Evolutionary conservation across 2,113 vertebrate species (phyloP).

Genomic region (Gila orcuttii): DNA sequence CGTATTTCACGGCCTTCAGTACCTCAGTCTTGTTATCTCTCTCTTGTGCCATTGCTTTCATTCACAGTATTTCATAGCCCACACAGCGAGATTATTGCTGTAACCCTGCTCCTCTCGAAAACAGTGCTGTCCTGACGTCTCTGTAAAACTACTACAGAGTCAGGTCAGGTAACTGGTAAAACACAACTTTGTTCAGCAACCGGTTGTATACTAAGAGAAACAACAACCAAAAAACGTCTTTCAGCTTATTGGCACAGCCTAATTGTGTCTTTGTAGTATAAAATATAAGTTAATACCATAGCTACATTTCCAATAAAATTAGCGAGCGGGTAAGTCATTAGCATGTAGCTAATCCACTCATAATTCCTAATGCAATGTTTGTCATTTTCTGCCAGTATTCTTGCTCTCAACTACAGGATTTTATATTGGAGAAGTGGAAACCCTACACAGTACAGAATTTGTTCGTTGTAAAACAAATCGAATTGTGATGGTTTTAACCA

Average conservation of each 20-base stretch:
- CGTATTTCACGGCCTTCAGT: conserved; percentile 61
- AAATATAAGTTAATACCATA: neutral
- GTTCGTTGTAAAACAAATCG: neutral
- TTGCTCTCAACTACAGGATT: neutral
- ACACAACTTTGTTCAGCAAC: neutral
- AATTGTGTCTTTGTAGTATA: neutral
- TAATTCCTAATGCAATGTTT: neutral
- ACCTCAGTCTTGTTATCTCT: conserved; percentile 53
- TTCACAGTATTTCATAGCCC: conserved; percentile 36
- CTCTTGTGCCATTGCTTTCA: conserved; percentile 26
- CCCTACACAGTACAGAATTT: neutral
- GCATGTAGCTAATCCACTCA: neutral
- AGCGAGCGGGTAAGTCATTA: neutral
- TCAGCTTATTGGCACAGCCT: neutral
- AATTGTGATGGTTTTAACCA: neutral
- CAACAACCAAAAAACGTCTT: neutral
- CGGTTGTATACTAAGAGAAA: neutral
- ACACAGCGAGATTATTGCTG: conserved; percentile 21
- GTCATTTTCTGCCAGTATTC: too few relatives aligned
- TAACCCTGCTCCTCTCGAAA: conserved; percentile 29
- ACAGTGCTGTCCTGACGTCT: conserved; percentile 18
- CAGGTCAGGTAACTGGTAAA: conserved; percentile 29
- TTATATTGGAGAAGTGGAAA: neutral
- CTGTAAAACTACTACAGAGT: conserved; percentile 14
- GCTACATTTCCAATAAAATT: neutral